Conservation (phyloP, 2,888 invertebrate genomes). For the Drosophila austrosaltans region DNA sequence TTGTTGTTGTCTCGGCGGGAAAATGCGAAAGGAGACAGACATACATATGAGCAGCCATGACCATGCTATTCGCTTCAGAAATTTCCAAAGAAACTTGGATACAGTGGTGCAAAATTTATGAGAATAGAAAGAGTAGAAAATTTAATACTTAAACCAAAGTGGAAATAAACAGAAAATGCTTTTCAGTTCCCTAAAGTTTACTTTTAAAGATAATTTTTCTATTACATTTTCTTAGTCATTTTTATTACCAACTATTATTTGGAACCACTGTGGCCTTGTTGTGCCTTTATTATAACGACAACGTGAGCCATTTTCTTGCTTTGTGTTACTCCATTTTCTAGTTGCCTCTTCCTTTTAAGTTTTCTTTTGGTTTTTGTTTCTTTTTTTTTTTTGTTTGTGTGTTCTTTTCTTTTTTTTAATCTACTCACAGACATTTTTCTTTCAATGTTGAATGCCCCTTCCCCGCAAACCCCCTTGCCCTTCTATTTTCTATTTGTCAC, state of each 20-base stretch:
- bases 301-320: conserved; percentile 69
- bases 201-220: neutral
- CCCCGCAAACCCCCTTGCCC: neutral
- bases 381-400: conserved; percentile 7
- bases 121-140: neutral
- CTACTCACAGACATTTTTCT: conserved; percentile 75
- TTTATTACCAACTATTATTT: too few species aligned
- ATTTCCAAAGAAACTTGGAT: conserved; percentile 15
- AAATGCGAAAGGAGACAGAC: conserved; percentile 25
- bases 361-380: conserved; percentile 41
- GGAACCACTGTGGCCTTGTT: conserved; percentile 13
- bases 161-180: neutral
- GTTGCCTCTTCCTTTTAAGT: conserved; percentile 38
- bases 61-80: conserved; percentile 27
- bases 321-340: conserved; percentile 59
- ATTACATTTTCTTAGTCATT: too few species aligned
- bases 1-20: conserved; percentile 50
- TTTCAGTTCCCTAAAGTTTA: too few species aligned
- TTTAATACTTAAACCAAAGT: too few species aligned
- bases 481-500: conserved; percentile 73
- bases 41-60: conserved; percentile 48
- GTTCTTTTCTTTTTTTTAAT: conserved; percentile 58
- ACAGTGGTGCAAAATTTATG: conserved; percentile 16
- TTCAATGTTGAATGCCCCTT: conserved; percentile 56
- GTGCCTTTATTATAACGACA: conserved; percentile 68